phyloP scores from a whole-genome alignment of 37 sponge, comb jelly and placozoan genomes.

The Axinella damicornis region DNA sequence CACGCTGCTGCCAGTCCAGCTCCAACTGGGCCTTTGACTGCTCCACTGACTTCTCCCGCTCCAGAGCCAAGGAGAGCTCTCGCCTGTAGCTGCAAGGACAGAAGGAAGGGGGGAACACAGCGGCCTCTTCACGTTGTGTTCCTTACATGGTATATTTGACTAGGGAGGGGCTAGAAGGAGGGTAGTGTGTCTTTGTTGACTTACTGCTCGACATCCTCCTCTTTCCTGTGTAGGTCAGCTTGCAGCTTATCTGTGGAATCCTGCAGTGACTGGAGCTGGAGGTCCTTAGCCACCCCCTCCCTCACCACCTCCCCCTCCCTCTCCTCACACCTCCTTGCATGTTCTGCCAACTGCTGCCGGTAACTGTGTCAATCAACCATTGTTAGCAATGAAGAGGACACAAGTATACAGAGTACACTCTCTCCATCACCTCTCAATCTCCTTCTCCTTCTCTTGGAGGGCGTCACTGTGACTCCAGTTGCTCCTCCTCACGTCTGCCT shows the following conservation, averaged over 20 bases:
- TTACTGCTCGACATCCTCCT: slow-evolving; percentile 25
- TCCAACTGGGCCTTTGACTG: slow-evolving; percentile 15
- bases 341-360: no score
- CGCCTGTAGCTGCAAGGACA: no score
- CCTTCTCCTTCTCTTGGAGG: slow-evolving; percentile 21
- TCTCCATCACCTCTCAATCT: slow-evolving; percentile 22
- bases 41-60: slow-evolving; percentile 17
- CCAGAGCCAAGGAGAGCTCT: not conserved
- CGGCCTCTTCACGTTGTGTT: no score
- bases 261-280: slow-evolving; percentile 35
- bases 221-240: not conserved
- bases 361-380: no score
- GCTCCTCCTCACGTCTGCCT: slow-evolving; percentile 17
- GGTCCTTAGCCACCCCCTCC: slow-evolving; percentile 29
- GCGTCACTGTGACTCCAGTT: slow-evolving; percentile 6
- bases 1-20: slow-evolving; percentile 50
- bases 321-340: not conserved
- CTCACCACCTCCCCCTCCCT: not conserved
- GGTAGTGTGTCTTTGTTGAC: no score
- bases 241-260: not conserved
- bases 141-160: no score
- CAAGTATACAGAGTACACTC: no score
- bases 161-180: no score
- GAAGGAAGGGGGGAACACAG: no score
- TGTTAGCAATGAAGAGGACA: no score